Percentiles rank a stretch among this genome's conserved stretches.
Conservation (phyloP, 2,888 invertebrate genomes). For the Hypercompe scribonia region DNA sequence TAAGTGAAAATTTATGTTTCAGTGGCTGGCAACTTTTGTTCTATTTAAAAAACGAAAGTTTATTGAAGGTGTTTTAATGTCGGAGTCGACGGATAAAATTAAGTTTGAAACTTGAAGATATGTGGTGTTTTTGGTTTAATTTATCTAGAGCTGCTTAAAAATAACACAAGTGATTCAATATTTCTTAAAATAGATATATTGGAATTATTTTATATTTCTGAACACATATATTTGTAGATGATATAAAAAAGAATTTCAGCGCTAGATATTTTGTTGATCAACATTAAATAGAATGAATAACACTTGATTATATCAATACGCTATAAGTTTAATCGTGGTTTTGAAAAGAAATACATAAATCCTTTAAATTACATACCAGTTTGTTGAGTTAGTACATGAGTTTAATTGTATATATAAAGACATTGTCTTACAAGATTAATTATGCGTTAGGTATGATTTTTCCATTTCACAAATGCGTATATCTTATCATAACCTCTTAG, state of each 20-base stretch:
- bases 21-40: constrained; percentile 36
- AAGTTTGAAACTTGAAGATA: background rate
- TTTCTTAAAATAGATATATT: background rate
- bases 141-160: background rate
- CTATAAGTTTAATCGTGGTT: background rate
- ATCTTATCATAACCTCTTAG: background rate
- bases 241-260: background rate
- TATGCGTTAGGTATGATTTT: background rate
- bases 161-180: background rate
- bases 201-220: background rate
- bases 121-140: background rate
- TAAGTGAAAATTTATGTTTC: constrained; percentile 83
- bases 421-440: background rate
- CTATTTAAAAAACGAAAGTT: constrained; percentile 31
- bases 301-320: no score
- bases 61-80: constrained; percentile 28
- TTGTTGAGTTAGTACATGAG: background rate
- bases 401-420: background rate
- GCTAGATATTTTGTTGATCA: background rate
- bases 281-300: no score
- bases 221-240: no score
- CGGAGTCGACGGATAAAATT: background rate
- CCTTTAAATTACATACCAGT: background rate
- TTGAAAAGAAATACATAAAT: background rate
- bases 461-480: background rate